A percentile compares a stretch with the other conserved stretches of the same genome.
These are phyloP conservation scores for Watsonalla binaria DNA, from an alignment of 2,888 invertebrate species.

Conservation along the genomic window DNA sequence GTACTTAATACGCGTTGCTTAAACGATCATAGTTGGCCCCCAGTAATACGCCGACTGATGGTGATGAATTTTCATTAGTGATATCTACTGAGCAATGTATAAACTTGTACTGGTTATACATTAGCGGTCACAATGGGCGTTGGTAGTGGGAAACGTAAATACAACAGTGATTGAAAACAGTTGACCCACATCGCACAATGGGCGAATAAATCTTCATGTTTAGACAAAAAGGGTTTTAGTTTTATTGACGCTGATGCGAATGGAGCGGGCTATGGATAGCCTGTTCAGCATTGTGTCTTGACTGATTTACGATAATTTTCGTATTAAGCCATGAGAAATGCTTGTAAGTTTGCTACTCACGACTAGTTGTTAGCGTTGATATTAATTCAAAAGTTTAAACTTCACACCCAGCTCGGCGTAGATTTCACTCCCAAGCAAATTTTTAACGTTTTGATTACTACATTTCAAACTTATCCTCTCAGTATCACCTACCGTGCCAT, in stretches of 20 bases:
- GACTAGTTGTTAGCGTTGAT: no score
- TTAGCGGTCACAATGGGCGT: conserved; percentile 41
- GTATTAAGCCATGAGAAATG: not conserved
- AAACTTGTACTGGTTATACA: conserved; percentile 31
- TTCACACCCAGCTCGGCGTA: no score
- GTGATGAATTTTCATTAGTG: conserved; percentile 9
- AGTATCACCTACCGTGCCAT: no score
- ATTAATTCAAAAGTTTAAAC: no score
- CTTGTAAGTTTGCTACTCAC: not conserved
- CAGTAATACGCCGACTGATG: conserved; percentile 2
- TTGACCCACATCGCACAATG: conserved; percentile 68
- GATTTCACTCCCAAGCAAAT: no score
- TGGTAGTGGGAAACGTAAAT: conserved; percentile 45
- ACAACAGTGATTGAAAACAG: conserved; percentile 47
- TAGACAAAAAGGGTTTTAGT: conserved; percentile 52
- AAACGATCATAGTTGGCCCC: no score
- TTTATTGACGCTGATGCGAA: conserved; percentile 17
- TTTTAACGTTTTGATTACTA: no score
- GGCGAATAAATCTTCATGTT: conserved; percentile 61
- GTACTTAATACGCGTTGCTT: no score
- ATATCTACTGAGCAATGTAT: conserved; percentile 8
- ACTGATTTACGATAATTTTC: conserved; percentile 1
- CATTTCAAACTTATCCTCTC: no score
- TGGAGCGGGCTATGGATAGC: not conserved
- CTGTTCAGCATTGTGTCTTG: not conserved